These are phyloP conservation scores for Anguilla japonica DNA, from an alignment of 2,113 vertebrate species.

Conservation along the genomic window DNA sequence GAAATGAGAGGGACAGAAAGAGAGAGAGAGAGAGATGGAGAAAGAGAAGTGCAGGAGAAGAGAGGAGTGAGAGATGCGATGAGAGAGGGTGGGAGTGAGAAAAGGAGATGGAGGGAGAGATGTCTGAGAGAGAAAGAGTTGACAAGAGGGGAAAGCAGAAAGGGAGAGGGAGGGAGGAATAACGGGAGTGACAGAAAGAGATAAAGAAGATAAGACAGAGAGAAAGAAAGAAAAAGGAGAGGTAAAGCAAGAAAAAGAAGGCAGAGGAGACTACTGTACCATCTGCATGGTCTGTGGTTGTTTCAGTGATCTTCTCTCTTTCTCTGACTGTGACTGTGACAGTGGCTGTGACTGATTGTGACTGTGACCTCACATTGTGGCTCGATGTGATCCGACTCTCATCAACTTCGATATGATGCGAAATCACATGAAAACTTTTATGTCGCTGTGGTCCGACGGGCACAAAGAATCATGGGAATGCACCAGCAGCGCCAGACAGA, in stretches of 20 bases:
- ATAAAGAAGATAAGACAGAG: background rate
- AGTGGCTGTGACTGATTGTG: too few species aligned
- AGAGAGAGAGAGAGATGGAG: background rate
- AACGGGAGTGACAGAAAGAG: background rate
- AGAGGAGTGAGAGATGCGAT: background rate
- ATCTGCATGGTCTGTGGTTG: too few species aligned
- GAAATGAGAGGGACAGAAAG: background rate
- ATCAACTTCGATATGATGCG: too few species aligned
- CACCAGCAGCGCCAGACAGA: background rate
- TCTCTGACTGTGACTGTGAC: too few species aligned
- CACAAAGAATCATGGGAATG: background rate
- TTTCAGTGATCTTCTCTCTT: too few species aligned
- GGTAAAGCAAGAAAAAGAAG: too few species aligned
- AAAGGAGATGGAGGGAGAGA: background rate
- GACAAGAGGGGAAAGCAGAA: background rate
- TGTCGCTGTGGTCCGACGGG: too few species aligned
- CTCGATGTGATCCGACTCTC: too few species aligned
- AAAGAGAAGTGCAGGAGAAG: background rate
- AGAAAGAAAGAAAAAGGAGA: background rate
- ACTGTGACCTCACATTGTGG: too few species aligned
- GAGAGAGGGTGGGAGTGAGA: background rate
- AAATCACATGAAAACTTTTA: too few species aligned
- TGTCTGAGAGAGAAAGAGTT: background rate
- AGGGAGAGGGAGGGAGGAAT: background rate
- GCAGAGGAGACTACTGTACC: too few species aligned